These are phyloP conservation scores for Macquaria australasica DNA, from an alignment of 2,113 vertebrate species.

Conservation along the genomic window DNA sequence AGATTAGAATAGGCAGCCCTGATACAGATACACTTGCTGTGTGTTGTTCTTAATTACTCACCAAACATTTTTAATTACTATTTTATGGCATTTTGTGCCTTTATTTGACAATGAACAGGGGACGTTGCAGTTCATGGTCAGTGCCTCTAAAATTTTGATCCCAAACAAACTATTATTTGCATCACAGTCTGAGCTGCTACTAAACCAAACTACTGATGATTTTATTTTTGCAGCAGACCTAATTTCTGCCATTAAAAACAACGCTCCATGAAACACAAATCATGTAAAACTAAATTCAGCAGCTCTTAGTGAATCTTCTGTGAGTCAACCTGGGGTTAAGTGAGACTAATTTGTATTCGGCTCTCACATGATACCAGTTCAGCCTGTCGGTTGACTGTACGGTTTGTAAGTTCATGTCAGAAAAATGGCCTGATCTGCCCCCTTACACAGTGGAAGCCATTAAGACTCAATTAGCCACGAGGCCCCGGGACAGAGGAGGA, in stretches of 20 bases:
- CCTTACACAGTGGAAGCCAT: slow-evolving; percentile 20
- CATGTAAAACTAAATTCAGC: background rate
- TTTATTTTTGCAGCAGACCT: background rate
- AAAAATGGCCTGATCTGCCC: slow-evolving; percentile 26
- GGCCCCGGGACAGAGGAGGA: slow-evolving; percentile 6
- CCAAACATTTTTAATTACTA: background rate
- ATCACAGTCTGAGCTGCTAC: background rate
- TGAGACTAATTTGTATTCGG: slow-evolving; percentile 2
- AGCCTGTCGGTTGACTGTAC: background rate
- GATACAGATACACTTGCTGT: background rate
- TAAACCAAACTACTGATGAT: background rate
- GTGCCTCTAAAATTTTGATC: no score
- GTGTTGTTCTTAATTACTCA: background rate
- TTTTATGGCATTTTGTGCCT: background rate
- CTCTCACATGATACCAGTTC: slow-evolving; percentile 28
- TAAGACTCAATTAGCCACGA: slow-evolving; percentile 19
- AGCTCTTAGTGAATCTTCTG: background rate
- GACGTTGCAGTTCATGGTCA: no score
- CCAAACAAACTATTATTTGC: background rate
- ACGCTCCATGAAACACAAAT: background rate
- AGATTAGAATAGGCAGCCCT: background rate
- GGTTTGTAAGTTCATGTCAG: slow-evolving; percentile 28
- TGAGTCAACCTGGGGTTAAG: background rate
- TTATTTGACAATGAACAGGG: background rate
- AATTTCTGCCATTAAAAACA: background rate